phyloP scores from a whole-genome alignment of 1,140 invertebrate genomes.

The Colletes latitarsis region DNA sequence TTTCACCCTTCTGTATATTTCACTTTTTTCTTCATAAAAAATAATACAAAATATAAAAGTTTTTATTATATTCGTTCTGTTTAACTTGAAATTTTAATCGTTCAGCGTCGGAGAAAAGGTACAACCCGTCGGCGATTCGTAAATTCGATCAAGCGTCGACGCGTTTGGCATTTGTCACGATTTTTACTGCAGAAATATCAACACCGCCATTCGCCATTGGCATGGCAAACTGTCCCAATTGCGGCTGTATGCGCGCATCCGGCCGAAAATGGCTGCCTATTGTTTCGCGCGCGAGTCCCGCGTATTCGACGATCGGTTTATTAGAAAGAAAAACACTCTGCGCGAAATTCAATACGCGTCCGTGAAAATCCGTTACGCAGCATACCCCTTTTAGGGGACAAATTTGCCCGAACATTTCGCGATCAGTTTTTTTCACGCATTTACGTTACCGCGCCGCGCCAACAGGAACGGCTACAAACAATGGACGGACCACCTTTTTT shows the following conservation, averaged over 20 bases:
- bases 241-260: conserved; percentile 8
- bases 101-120: too few relatives aligned
- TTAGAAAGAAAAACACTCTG: conserved; percentile 11
- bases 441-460: neutral
- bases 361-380: neutral
- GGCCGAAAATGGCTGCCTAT: neutral
- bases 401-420: conserved; percentile 1
- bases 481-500: conserved; percentile 15
- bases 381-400: neutral
- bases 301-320: conserved; percentile 14
- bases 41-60: too few relatives aligned
- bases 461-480: neutral
- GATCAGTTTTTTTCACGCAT: conserved; percentile 1
- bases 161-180: neutral
- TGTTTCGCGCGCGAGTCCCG: too few relatives aligned
- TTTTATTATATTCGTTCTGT: too few relatives aligned
- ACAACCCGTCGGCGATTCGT: too few relatives aligned
- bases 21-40: too few relatives aligned
- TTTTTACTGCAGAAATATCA: conserved; percentile 17
- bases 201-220: conserved; percentile 23
- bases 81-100: too few relatives aligned
- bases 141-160: neutral
- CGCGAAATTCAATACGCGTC: conserved; percentile 14
- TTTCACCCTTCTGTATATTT: too few relatives aligned
- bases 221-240: conserved; percentile 7